Base-by-base conservation (phyloP, 2,888 invertebrate genomes). In the Eristalis intricaria region DNA sequence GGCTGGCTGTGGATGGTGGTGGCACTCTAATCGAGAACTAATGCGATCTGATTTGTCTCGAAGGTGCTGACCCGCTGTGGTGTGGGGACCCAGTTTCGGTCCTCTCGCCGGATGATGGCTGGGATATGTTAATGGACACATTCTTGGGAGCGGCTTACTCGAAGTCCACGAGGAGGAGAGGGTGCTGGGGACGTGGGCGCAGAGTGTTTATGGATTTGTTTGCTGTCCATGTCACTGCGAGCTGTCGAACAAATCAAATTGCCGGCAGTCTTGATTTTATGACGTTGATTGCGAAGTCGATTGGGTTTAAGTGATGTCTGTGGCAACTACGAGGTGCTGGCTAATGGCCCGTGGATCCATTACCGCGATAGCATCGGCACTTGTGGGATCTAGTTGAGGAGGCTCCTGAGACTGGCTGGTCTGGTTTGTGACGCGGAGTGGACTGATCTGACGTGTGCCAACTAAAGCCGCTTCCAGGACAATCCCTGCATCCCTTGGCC, bases 1-100 rank as follows among this genome's bases (percentile, higher is more conserved):
- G 58, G 32, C 35, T 2, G 1, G 60, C 58, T 23, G 58, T n/a
- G 7, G 50, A 4, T 2, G 35, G n/a, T 35, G 64, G 38, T 65
- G 58, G 38, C 40, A 56, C 61, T 65, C 64, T 73, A 60, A 65
- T 32, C 73, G 60, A 65, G 65, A 50, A 66, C 32, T 64, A 77
- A 70, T 69, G 71, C 23, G 71, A 73, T 66, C 71, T 66, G 77
- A 78, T 70, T 56, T 70, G 70, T 22, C 64, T 63, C 23, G 58
- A 38, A 78, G 64, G 64, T 40, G 76, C 32, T 43, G 64, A 32
- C 4, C 43, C n/a, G 29, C 10, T 43, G 32, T 43, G 43, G 56
- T 13, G 64, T 63, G 58, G 78, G 32, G n/a, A 23, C 43, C 32
- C 8, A 8, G 56, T 19, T 29, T 56, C 43, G 4, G 15, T 13